phyloP scores from a whole-genome alignment of 2,113 vertebrate genomes.

The Chlorodrepanis virens region DNA sequence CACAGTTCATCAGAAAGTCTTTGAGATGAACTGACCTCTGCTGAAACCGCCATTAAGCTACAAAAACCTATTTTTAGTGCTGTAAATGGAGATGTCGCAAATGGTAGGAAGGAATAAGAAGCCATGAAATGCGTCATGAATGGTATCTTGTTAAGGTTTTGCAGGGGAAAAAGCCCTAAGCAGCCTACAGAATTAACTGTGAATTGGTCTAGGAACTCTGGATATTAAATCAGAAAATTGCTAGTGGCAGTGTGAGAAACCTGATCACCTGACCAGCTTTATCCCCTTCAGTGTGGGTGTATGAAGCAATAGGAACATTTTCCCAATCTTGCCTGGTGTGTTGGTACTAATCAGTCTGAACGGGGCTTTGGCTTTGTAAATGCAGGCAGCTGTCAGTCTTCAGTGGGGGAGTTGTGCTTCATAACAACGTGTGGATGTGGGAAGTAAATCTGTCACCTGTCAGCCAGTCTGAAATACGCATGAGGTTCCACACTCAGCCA shows the following conservation, averaged over 20 bases:
- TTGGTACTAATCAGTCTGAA: conserved; percentile 22
- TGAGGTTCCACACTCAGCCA: background rate
- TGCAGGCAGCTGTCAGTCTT: conserved; percentile 44
- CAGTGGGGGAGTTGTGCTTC: conserved; percentile 12
- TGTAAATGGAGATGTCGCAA: background rate
- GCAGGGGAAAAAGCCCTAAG: background rate
- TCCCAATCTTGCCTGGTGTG: background rate
- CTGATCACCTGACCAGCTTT: background rate
- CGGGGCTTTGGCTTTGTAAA: background rate
- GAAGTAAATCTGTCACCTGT: conserved; percentile 52
- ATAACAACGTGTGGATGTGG: conserved; percentile 20
- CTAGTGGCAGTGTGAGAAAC: background rate
- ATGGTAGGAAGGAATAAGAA: background rate
- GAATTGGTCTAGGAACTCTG: background rate
- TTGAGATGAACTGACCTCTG: background rate
- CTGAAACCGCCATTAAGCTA: background rate
- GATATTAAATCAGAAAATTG: background rate
- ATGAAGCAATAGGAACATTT: conserved; percentile 7
- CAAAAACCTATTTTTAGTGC: background rate
- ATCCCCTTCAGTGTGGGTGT: background rate
- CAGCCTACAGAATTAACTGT: background rate
- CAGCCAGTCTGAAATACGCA: conserved; percentile 19
- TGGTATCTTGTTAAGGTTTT: background rate
- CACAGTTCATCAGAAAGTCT: background rate
- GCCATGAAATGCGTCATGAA: fast-evolving